Evolutionary conservation across 2,113 vertebrate species (phyloP), one percentile per base, ranked within the genome.

Genomic region (Patagioenas fasciata): DNA sequence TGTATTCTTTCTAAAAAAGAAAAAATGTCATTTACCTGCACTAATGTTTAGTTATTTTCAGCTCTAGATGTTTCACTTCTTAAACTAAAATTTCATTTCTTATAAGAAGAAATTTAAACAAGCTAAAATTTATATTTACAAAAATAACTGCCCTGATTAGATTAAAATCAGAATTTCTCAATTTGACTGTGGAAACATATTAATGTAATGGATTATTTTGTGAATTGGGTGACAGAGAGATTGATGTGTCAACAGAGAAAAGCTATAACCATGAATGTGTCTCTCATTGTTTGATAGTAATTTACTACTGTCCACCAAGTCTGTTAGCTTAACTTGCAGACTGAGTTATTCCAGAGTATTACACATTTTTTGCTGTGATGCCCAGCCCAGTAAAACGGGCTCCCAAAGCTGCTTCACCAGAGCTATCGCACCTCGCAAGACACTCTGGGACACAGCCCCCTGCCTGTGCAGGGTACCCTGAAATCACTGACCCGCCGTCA

Each of bases 191-290:
- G 85, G 80, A 95, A 96, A 92, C 87, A 91, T 51, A 86, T 89
- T 94, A 88, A 95, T 77, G 89, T 25, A 89, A 77, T 93, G 95
- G 92, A 87, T 92, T 95, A 88, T 82, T 71, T 66, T 80, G 57
- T 65, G 86, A 74, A 15, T 2, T 89, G 66, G 65, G 16, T 94
- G 95, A 95, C 93, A 96, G 95, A 74, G 85, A 92, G 96, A 96
- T 94, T 93, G 95, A 95, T 96, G 94, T 94, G 96, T 95, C 95
- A 96, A 95, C 92, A 96, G 88, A 78, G 84, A 54, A 81, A 79
- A 86, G 80, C 95, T 95, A 93, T 17, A 91, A 81, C 86, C 88
- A 89, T 96, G 91, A 96, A 17, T 5, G 58, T 93, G 91, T 96
- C 82, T 91, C 71, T 95, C 80, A 82, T 91, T 91, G 88, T 89